Base-by-base conservation (phyloP, 2,113 vertebrate genomes). In the Phasianus colchicus region DNA sequence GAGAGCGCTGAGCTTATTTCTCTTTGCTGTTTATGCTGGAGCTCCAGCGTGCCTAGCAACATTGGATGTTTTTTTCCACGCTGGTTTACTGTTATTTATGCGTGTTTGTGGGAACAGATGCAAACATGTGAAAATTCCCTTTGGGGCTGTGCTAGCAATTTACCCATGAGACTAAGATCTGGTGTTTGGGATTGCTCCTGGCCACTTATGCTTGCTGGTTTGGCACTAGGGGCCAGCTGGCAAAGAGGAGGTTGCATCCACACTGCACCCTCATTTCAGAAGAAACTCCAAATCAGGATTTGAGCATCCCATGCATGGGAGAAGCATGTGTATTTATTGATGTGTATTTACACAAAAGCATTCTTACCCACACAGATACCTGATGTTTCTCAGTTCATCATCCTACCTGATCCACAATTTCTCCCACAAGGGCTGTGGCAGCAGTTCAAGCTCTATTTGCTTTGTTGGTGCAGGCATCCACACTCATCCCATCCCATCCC, bases 81-180 rank as follows among this genome's bases (percentile, higher is more conserved):
- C 65, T 48, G 50, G 38, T 86, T 96, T 90, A 61, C 42, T 83
- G 34, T 90, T 86, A 83, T 91, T 91, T 74, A 71, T 67, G 57
- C 42, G 47, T 9, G 2, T n/a, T 72, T 55, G 54, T 5, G 4
- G 58, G 75, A 88, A 55, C 30, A 74, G 79, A 70, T 40, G 30
- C 43, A 57, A 48, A 61, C 1, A 2, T 32, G 34, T 50, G 24
- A 7, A 72, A 11, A 29, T 64, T 64, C 25, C 38, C 24, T 2
- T 32, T 43, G 19, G n/a, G 27, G 13, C 9, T 67, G 10, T 43
- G 52, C 1, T 48, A 40, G 36, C 2, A 17, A 15, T 29, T 10
- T 45, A 69, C 43, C 6, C 9, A 25, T 2, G 12, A 3, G 55
- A 52, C 19, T 45, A 8, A 65, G 30, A 20, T 11, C 38, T 27